Evolutionary conservation across 2,797 vertebrate genomes (phyloP).

Genomic region (Onychomys torridus): DNA sequence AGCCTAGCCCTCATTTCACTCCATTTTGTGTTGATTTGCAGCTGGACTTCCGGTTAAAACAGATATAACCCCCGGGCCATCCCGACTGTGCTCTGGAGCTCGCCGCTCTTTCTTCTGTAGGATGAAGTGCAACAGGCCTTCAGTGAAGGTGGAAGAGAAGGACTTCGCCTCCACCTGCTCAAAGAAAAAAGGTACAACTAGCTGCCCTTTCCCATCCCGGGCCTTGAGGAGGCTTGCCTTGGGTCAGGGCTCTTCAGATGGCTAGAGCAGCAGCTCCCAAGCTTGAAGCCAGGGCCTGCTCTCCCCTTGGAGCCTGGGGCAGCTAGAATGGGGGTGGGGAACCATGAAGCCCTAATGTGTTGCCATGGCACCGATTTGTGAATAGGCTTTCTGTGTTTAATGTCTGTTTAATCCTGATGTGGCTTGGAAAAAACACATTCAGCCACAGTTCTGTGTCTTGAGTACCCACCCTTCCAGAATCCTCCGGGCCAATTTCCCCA

Average conservation of each 20-base stretch:
- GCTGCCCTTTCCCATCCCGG: neutral
- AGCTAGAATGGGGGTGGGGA: neutral
- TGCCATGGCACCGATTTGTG: neutral
- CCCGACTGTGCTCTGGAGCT: constrained; percentile 96
- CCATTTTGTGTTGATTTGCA: constrained; percentile 85
- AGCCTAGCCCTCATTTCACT: constrained; percentile 66
- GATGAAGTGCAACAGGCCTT: constrained; percentile 99
- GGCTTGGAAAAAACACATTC: neutral
- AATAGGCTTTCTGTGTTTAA: neutral
- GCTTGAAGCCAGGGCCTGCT: neutral
- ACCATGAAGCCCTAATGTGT: neutral
- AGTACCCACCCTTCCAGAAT: neutral
- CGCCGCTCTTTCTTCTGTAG: constrained; percentile 98
- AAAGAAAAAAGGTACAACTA: constrained; percentile 96
- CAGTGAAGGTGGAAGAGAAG: constrained; percentile 98
- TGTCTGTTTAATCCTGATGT: neutral
- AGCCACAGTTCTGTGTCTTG: neutral
- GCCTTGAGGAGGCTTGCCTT: fast-evolving
- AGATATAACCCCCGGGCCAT: constrained; percentile 97
- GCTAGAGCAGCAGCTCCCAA: neutral
- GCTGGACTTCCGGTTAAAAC: constrained; percentile 99
- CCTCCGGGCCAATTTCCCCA: neutral
- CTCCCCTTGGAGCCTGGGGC: fast-evolving
- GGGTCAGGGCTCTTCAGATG: neutral
- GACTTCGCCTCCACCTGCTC: constrained; percentile 98